These are phyloP conservation scores for Lepidurus apus DNA, from an alignment of 1,140 invertebrate genomes.

Conservation along the genomic window DNA sequence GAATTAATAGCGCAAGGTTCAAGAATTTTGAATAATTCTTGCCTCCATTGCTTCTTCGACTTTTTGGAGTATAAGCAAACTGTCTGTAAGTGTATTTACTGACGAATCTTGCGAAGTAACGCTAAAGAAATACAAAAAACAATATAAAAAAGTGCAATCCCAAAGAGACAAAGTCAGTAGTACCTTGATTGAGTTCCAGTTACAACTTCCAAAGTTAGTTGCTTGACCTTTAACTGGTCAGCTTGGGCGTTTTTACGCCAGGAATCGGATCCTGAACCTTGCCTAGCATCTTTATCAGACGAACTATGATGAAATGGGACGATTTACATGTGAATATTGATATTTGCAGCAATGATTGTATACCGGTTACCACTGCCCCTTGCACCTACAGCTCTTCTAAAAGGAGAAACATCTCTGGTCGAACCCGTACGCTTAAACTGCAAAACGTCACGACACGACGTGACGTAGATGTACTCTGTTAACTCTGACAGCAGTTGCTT, in stretches of 20 bases:
- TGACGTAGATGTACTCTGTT: conserved; percentile 66
- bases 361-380: background rate
- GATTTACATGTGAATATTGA: background rate
- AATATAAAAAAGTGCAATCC: background rate
- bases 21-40: background rate
- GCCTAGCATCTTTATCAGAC: conserved; percentile 5
- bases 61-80: conserved; percentile 74
- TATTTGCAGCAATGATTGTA: background rate
- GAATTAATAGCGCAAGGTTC: background rate
- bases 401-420: conserved; percentile 25
- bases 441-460: conserved; percentile 54
- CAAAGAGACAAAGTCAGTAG: background rate
- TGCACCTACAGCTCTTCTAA: conserved; percentile 5
- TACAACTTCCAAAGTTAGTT: conserved; percentile 30
- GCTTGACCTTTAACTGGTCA: conserved; percentile 27
- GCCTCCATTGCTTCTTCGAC: conserved; percentile 78
- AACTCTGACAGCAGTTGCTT: conserved; percentile 65
- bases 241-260: conserved; percentile 23
- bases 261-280: conserved; percentile 16
- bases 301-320: background rate
- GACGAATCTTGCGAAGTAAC: background rate
- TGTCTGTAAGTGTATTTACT: conserved; percentile 45
- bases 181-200: conserved; percentile 20
- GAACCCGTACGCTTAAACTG: conserved; percentile 48
- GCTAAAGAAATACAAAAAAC: background rate